Evolutionary conservation across 2,113 vertebrate genomes (phyloP), one percentile per base, ranked within the genome.

Genomic region (Illadopsis cleaveri): DNA sequence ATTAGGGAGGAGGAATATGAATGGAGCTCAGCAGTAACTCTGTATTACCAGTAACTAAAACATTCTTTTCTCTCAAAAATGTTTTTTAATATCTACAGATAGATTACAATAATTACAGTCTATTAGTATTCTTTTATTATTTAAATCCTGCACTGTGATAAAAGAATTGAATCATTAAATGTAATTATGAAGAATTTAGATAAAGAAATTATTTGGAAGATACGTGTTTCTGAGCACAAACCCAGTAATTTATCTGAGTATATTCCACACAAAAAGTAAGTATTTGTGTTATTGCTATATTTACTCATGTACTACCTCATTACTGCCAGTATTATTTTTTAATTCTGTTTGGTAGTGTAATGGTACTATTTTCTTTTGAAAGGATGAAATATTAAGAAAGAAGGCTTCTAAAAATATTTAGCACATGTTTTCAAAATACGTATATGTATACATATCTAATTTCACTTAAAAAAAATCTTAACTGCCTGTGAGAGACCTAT

Each of bases 181-280:
- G 51, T 86, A 97, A 94, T 96, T 96, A 95, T 78, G 60, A 95
- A 70, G 94, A 91, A 77, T 93, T 86, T 75, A 89, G 85, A 90
- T 83, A 83, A 92, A 90, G 75, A 86, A 94, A 89, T 94, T 64
- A 56, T 92, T 90, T 86, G 31, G 64, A 90, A 73, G 76, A 83
- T 78, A 48, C 10, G 44, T 66, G 27, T 62, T 81, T 90, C 72
- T 62, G 82, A 82, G 88, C 66, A 95, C 9, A 77, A 96, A 95
- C 44, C 1, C 53, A 69, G 31, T 87, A 56, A 51, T 87, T 94
- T 93, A 48, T 82, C 47, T 70, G 72, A 82, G 15, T 76, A 47
- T 72, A 92, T 90, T 86, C 42, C 53, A 58, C 56, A 77, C 38
- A 62, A 90, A 91, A 77, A 53, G 53, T 69, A 91, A 73, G 14